Evolutionary conservation across 2,113 vertebrate genomes (phyloP).

Genomic region (Hemiscyllium ocellatum): DNA sequence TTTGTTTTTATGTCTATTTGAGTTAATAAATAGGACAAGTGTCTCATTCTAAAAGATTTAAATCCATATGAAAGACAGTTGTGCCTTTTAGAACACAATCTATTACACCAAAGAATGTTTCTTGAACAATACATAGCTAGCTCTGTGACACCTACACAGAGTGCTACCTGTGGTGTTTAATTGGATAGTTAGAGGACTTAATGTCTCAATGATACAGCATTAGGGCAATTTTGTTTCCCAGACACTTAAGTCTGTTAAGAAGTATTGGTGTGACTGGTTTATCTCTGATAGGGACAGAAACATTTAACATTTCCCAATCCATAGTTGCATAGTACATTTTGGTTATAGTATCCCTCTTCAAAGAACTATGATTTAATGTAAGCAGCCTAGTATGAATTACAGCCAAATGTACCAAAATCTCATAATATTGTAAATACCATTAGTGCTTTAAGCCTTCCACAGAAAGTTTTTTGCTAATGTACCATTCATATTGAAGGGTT

Average conservation of each 20-base stretch:
- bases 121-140: neutral
- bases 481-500: neutral
- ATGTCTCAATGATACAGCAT: neutral
- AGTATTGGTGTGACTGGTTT: neutral
- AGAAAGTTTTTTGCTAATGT: neutral
- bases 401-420: neutral
- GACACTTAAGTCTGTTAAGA: neutral
- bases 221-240: neutral
- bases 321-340: neutral
- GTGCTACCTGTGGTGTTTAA: neutral
- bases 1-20: neutral
- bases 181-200: neutral
- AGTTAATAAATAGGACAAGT: neutral
- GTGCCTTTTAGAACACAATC: neutral
- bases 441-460: neutral
- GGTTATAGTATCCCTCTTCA: neutral
- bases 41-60: neutral
- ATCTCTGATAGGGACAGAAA: neutral
- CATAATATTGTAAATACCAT: neutral
- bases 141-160: neutral
- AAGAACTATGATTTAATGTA: neutral
- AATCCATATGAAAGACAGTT: neutral
- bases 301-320: neutral
- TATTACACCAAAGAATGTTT: neutral
- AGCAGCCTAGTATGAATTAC: neutral